Evolutionary conservation across 1,140 invertebrate species (phyloP), one percentile per base, ranked within the genome.

Genomic region (Parasteatoda tepidariorum): DNA sequence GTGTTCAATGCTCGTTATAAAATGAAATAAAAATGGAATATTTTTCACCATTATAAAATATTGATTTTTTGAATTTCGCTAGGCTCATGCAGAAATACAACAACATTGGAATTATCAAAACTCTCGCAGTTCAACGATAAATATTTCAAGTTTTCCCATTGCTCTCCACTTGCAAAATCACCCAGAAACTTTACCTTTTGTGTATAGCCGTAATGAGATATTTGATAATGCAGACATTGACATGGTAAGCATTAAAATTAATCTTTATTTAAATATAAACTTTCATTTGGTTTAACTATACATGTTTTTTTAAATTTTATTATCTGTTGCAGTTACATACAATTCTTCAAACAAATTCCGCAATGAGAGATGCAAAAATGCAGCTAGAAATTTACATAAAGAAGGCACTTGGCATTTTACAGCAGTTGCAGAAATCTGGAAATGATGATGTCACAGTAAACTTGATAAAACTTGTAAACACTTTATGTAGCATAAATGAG

Each of bases 61-160:
- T n/a, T n/a, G n/a, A n/a, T n/a, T n/a, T n/a, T n/a, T n/a, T n/a
- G n/a, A n/a, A n/a, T 24, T 54, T 71, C 15, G 1, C 7, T n/a
- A 82, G 78, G 78, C 78, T 1, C 68, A 82, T 82, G 66, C 66
- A 15, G 78, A 82, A 22, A 57, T 82, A 30, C 78, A 62, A 30
- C 78, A 82, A n/a, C 57, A 57, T 41, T 41, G 24, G 55, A 82
- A 61, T 6, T 82, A 71, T 15, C 54, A 70, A 61, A 61, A 13
- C 26, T 38, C 78, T 0, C 66, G 48, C 0, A 70, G 54, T 48
- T 70, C 78, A 3, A n/a, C 66, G 9, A 70, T 82, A 22, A 62
- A 70, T n/a, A 22, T 71, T 15, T 61, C 54, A 7, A 62, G 78
- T 48, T 62, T 82, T 13, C 78, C 78, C 1, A 38, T 82, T 5